Evolutionary conservation across 2,888 invertebrate species (phyloP).

Genomic region (Lasius fuliginosus): DNA sequence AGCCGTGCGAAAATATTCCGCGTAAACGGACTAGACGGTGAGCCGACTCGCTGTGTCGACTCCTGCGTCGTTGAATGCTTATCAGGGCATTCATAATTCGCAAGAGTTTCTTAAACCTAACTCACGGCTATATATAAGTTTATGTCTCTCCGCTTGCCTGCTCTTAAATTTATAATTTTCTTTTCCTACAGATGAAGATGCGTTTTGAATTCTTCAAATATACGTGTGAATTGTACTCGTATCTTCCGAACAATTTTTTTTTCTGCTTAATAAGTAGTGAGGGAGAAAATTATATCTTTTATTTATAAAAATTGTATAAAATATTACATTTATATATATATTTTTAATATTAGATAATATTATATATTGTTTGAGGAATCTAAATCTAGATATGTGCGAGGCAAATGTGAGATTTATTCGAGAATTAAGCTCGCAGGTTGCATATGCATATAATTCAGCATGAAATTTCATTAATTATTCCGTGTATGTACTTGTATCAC

Average conservation of each 20-base stretch:
- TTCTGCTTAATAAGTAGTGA: neutral
- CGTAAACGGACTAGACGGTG: constrained; percentile 19
- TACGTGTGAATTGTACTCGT: neutral
- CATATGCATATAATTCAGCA: neutral
- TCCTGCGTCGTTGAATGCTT: constrained; percentile 25
- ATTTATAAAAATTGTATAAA: neutral
- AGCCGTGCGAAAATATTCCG: constrained; percentile 54
- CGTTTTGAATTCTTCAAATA: neutral
- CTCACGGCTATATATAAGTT: neutral
- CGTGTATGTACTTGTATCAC: neutral
- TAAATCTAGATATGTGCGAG: neutral
- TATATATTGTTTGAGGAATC: neutral
- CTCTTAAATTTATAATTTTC: neutral
- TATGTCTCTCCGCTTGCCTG: neutral
- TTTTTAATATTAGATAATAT: neutral
- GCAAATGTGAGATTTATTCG: neutral
- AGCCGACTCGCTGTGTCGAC: constrained; percentile 17
- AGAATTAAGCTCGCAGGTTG: neutral
- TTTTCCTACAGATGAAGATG: neutral
- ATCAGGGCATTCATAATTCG: constrained; percentile 45
- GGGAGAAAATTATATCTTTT: neutral
- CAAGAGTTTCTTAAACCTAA: constrained; percentile 1
- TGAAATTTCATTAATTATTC: constrained; percentile 39
- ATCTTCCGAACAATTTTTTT: neutral
- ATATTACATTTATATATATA: neutral